These are phyloP conservation scores for Meriones unguiculatus DNA, from an alignment of 2,113 vertebrate species.

Conservation along the genomic window DNA sequence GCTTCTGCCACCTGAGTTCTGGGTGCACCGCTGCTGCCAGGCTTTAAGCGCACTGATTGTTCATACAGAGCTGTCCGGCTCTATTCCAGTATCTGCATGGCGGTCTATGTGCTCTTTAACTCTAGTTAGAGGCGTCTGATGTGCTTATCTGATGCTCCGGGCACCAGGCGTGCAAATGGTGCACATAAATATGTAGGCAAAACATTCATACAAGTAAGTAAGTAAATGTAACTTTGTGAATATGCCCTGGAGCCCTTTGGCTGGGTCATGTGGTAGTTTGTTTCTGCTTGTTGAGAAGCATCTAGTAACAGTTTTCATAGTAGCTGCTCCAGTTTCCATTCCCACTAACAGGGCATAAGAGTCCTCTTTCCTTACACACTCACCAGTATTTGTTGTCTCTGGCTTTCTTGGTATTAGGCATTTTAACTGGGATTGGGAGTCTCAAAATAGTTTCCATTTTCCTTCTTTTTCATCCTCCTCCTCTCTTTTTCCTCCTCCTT, in stretches of 20 bases:
- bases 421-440: background rate
- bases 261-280: background rate
- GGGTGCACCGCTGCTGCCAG: too few species aligned
- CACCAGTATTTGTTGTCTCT: too few species aligned
- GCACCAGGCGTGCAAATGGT: too few species aligned
- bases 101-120: background rate
- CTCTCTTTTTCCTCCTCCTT: too few species aligned
- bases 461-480: too few species aligned
- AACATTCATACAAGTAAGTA: background rate
- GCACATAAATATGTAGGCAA: too few species aligned
- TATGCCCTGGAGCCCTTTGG: background rate
- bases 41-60: background rate
- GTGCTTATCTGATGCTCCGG: too few species aligned
- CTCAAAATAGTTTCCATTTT: background rate
- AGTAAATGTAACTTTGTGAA: background rate
- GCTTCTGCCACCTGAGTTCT: background rate
- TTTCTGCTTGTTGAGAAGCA: background rate
- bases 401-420: too few species aligned
- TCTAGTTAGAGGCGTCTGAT: background rate
- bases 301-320: background rate
- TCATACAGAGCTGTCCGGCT: background rate
- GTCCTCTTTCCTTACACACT: too few species aligned
- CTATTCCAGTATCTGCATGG: background rate
- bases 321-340: background rate
- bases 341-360: too few species aligned